Evolutionary conservation across 2,797 vertebrate genomes (phyloP), one percentile per base, ranked within the genome.

Genomic region (Gymnodraco acuticeps): DNA sequence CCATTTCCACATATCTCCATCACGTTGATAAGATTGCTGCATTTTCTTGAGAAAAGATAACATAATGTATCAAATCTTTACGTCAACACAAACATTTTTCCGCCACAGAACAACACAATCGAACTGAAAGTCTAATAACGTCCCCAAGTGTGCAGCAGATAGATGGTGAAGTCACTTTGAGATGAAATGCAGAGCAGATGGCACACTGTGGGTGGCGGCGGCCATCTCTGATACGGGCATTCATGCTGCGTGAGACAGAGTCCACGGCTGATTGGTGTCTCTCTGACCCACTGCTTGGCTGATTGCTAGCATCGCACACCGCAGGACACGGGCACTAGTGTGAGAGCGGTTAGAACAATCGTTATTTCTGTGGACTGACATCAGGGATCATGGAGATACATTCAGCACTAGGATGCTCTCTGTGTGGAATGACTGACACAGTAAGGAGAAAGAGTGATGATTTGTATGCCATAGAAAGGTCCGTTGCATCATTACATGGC

Each of bases 231-330:
- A 90, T 83, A 81, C 60, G 76, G 82, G 80, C 81, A 43, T 74
- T 56, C 92, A 62, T 51, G 89, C 92, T 93, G 94, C 62, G 91
- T 66, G 81, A 89, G 90, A 90, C 70, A 27, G 70, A 82, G 89
- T 82, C 81, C 78, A 62, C 46, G 77, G 82, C 78, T 94, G 94
- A 95, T 94, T 93, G 92, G 86, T 88, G 88, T 92, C 91, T 87
- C 79, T 89, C 86, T 89, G 86, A 89, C 87, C 89, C 89, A 91
- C 90, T 83, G 91, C 81, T 89, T 87, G 83, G 89, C 85, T 93
- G 93, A 95, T 95, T 94, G 91, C 90, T 86, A 70, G 83, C 82
- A 89, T 86, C 75, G 69, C 84, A 75, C 82, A 41, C 90, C 10
- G 16, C 87, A 76, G 89, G 93, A 83, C 20, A 33, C 79, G 20